phyloP scores from a whole-genome alignment of 2,797 vertebrate species.

The Emydoidea blandingii region DNA sequence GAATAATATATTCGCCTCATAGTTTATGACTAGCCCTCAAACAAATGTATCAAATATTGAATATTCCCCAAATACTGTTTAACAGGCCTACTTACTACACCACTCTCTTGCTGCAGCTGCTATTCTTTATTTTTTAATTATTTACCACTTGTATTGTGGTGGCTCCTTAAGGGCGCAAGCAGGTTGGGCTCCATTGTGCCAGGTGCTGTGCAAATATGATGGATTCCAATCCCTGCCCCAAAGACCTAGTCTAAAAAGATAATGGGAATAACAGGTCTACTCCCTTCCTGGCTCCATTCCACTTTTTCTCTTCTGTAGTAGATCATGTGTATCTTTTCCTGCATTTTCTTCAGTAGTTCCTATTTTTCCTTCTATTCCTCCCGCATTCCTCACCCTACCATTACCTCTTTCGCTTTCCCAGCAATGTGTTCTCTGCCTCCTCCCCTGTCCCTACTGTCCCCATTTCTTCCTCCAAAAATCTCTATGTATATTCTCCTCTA shows the following conservation, averaged over 20 bases:
- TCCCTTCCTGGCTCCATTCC: not conserved
- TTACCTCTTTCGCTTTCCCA: not conserved
- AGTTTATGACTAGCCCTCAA: not conserved
- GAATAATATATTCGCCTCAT: not conserved
- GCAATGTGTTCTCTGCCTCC: not conserved
- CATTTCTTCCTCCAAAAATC: not conserved
- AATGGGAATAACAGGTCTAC: not conserved
- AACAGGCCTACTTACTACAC: not conserved
- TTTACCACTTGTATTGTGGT: not conserved
- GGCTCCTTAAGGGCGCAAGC: rapidly evolving
- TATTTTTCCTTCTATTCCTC: rapidly evolving
- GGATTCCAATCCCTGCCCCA: not conserved
- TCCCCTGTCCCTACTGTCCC: not conserved
- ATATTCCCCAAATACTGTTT: not conserved
- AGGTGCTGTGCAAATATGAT: not conserved
- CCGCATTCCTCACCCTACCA: not conserved
- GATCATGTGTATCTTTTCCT: not conserved
- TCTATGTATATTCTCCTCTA: not conserved
- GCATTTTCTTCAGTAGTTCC: not conserved
- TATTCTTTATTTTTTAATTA: not conserved
- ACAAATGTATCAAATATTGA: not conserved
- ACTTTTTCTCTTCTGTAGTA: not conserved
- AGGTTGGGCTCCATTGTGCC: rapidly evolving
- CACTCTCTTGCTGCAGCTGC: not conserved
- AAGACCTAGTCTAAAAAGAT: not conserved